phyloP scores from a whole-genome alignment of 2,113 vertebrate genomes.

The Cygnus buccinator region DNA sequence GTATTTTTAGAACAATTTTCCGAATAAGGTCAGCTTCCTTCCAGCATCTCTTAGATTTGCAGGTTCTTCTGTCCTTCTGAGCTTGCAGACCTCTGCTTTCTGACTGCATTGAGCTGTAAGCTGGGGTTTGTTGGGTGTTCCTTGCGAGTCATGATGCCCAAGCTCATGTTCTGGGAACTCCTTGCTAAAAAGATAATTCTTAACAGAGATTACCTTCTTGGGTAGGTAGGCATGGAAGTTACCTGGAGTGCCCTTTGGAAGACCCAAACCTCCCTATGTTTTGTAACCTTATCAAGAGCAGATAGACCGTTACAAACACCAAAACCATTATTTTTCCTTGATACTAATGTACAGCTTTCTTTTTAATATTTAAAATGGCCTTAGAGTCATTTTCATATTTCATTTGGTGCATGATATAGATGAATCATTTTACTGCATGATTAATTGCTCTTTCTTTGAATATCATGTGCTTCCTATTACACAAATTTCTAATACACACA shows the following conservation, averaged over 20 bases:
- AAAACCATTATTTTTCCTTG: background rate
- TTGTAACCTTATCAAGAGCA: background rate
- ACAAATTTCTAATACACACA: background rate
- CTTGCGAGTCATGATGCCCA: background rate
- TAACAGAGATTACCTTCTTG: background rate
- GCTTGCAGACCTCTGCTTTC: background rate
- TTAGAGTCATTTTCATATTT: background rate
- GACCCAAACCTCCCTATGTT: background rate
- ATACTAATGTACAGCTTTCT: background rate
- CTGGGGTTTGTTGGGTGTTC: background rate
- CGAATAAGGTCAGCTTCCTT: background rate
- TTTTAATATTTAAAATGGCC: conserved; percentile 26
- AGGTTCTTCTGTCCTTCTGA: background rate
- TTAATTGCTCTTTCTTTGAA: background rate
- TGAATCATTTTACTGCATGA: background rate
- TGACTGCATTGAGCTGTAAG: background rate
- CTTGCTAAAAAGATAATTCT: background rate
- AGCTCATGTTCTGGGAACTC: rapidly evolving
- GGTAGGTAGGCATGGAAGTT: background rate
- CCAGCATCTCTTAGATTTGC: background rate
- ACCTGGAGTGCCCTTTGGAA: background rate
- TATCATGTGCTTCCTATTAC: background rate
- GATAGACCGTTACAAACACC: background rate
- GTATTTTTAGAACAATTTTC: background rate
- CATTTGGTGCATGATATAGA: background rate